Conservation (phyloP, 1,140 invertebrate genomes). For the Tribolium castaneum region DNA sequence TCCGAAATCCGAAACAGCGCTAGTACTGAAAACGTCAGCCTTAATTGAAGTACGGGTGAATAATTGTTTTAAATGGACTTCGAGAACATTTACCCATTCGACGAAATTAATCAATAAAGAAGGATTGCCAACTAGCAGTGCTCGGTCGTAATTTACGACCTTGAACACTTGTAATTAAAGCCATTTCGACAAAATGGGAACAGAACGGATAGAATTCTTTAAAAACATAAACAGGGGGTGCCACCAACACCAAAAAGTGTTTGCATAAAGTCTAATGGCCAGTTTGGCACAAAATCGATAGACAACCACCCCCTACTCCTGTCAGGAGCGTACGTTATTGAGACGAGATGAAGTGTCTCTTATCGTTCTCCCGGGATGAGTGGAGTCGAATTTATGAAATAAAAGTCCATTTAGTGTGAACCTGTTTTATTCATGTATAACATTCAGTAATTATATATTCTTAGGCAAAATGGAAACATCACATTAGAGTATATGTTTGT, state of each 20-base stretch:
- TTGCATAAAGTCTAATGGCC: neutral
- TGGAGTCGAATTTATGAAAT: neutral
- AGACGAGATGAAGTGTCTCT: neutral
- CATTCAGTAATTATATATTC: constrained; percentile 22
- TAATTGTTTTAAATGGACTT: constrained; percentile 1
- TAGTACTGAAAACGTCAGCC: neutral
- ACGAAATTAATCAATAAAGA: constrained; percentile 11
- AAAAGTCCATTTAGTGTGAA: neutral
- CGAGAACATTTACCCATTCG: neutral
- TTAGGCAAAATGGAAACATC: constrained; percentile 29
- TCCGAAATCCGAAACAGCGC: neutral
- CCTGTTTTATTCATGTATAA: constrained; percentile 3
- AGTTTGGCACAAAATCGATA: neutral
- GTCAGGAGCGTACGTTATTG: neutral
- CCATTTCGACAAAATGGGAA: too few species aligned
- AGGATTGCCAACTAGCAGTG: neutral
- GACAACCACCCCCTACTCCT: neutral
- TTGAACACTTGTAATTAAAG: neutral
- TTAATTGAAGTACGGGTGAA: neutral
- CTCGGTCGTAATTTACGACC: neutral
- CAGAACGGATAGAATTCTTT: too few species aligned
- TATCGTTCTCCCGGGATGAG: neutral
- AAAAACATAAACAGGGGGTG: too few species aligned
- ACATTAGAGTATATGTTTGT: constrained; percentile 31
- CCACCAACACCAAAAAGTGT: neutral